Base-by-base conservation (phyloP, 2,888 invertebrate genomes). In the Drymonia ruficornis region DNA sequence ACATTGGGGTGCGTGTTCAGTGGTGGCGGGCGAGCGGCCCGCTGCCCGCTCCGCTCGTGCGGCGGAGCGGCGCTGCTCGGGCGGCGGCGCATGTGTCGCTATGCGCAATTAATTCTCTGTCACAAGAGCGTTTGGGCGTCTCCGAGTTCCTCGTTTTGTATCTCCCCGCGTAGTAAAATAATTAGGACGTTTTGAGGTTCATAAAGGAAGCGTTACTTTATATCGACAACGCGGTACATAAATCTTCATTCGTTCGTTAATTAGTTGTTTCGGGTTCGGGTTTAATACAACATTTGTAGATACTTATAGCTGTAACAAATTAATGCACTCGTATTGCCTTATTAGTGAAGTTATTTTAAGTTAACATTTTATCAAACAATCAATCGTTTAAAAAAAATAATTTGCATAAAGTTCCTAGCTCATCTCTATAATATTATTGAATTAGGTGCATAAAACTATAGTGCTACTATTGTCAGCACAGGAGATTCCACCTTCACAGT, bases 141-240 rank as follows among this genome's bases (percentile, higher is more conserved):
- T 84, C 90, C 80, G 70, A 76, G 80, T 80, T 87, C 72, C 81
- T 91, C 85, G 83, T 89, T 89, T 91, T 90, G 89, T 84, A 79
- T 81, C 81, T 74, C 82, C 81, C 78, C 81, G 84, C 77, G 83
- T 87, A 86, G 89, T 87, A 86, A 87, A 86, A 91, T 92, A 92
- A 92, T 92, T 92, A 92, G 92, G 91, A 91, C 90, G 89, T 91
- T 91, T 89, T 91, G 90, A 91, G 88, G 87, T 87, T 91, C 89
- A 89, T 91, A 90, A 91, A 90, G 91, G 90, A 90, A 91, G 78
- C 86, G 88, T 89, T 89, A 89, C 90, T 91, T 90, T 91, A 91
- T 89, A 91, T 92, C 89, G 91, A 91, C 90, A 91, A 89, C 84
- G 87, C 90, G 89, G 82, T 73, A 89, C 88, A 90, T 91, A 91